A percentile compares a stretch with the other conserved stretches of the same genome.
Evolutionary conservation across 2,888 invertebrate genomes (phyloP).

Genomic region (Yponomeuta malinellus): DNA sequence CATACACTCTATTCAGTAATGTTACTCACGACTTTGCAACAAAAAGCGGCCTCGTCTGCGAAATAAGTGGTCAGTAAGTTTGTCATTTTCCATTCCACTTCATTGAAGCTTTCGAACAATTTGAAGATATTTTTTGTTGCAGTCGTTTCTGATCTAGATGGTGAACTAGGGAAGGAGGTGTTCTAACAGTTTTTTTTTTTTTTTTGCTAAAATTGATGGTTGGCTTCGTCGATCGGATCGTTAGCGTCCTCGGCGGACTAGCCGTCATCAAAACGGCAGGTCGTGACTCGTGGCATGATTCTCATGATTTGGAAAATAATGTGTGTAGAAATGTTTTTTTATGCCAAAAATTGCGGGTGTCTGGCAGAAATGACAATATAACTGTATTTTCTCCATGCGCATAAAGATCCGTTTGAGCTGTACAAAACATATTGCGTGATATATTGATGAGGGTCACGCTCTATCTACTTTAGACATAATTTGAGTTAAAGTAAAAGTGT

Average conservation of each 20-base stretch:
- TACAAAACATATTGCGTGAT: too few relatives aligned
- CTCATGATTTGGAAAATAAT: neutral
- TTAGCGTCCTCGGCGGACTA: neutral
- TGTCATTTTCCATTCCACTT: too few relatives aligned
- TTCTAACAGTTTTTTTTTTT: conserved; percentile 3
- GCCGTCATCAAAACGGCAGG: neutral
- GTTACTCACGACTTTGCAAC: too few relatives aligned
- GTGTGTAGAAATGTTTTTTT: neutral
- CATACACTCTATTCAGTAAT: too few relatives aligned
- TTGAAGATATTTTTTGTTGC: neutral
- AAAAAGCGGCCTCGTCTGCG: too few relatives aligned
- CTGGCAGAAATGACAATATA: neutral
- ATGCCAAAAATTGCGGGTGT: neutral
- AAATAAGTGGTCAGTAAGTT: too few relatives aligned
- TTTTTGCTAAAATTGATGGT: neutral
- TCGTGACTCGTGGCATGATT: conserved; percentile 5
- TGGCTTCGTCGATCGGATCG: neutral
- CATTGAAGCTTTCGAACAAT: too few relatives aligned
- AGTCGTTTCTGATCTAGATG: neutral
- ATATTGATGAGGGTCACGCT: too few relatives aligned
- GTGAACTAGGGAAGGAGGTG: neutral
- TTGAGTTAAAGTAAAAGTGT: too few relatives aligned
- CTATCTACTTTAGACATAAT: too few relatives aligned
- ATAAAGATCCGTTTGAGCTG: too few relatives aligned
- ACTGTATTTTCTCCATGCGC: neutral